These are phyloP conservation scores for Diplodus puntazzo DNA, from an alignment of 2,797 vertebrate genomes.

Conservation along the genomic window DNA sequence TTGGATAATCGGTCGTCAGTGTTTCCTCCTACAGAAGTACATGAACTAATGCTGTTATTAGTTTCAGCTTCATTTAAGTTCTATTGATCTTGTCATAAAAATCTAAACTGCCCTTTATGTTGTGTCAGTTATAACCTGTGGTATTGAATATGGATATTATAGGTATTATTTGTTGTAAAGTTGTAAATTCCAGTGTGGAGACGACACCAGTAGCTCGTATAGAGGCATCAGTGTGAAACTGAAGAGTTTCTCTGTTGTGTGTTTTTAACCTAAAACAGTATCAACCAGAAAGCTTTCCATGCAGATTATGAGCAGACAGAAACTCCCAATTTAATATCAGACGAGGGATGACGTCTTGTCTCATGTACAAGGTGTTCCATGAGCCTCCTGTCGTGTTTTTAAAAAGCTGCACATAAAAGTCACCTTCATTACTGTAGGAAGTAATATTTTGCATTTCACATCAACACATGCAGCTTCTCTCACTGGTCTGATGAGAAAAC, in stretches of 20 bases:
- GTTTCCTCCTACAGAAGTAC: too few species aligned
- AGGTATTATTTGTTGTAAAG: too few species aligned
- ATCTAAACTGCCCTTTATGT: too few species aligned
- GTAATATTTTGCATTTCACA: background rate
- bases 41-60: too few species aligned
- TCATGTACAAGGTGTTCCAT: background rate
- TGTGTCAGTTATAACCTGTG: too few species aligned
- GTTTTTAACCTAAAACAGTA: background rate
- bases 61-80: too few species aligned
- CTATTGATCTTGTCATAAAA: too few species aligned
- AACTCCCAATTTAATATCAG: background rate
- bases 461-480: background rate
- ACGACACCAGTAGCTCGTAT: too few species aligned
- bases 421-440: background rate
- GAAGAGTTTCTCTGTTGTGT: too few species aligned
- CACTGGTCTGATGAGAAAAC: constrained; percentile 32
- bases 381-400: constrained; percentile 18
- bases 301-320: background rate
- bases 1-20: background rate
- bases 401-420: constrained; percentile 6
- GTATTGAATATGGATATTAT: too few species aligned
- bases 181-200: too few species aligned
- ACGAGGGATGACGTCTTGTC: background rate
- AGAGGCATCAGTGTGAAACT: too few species aligned
- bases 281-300: background rate